phyloP scores from a whole-genome alignment of 2,797 vertebrate genomes.

The Erethizon dorsatum region DNA sequence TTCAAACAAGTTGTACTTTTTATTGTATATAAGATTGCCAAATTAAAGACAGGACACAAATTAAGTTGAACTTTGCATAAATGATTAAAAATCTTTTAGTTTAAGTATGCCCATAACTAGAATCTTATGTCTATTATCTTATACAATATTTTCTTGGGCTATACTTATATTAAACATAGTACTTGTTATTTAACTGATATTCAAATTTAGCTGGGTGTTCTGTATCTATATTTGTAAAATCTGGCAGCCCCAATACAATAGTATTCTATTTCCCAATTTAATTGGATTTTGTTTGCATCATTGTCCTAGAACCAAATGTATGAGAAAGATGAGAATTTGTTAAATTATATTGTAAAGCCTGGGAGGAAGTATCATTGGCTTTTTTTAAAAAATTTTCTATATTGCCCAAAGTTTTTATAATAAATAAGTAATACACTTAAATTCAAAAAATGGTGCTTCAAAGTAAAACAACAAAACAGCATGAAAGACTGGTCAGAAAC shows the following conservation, averaged over 20 bases:
- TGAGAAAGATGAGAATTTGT: slow-evolving; percentile 62
- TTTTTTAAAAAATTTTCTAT: neutral
- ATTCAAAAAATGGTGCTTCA: slow-evolving; percentile 49
- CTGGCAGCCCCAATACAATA: neutral
- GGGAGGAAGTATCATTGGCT: neutral
- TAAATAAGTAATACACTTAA: neutral
- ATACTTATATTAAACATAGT: neutral
- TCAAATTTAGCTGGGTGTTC: neutral
- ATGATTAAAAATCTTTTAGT: neutral
- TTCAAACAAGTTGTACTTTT: slow-evolving; percentile 20
- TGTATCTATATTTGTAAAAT: neutral
- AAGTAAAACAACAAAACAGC: slow-evolving; percentile 38
- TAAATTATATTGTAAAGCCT: neutral
- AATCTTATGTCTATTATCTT: neutral
- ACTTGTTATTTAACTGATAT: neutral
- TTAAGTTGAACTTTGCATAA: slow-evolving; percentile 5
- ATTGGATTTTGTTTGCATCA: slow-evolving; percentile 24
- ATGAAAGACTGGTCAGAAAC: neutral
- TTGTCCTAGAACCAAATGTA: slow-evolving; percentile 39
- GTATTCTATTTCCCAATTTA: neutral
- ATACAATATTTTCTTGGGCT: neutral
- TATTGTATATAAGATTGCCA: neutral
- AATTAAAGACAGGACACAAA: neutral
- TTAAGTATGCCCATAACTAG: neutral
- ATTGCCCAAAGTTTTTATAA: slow-evolving; percentile 15